Base-by-base conservation (phyloP, 2,113 vertebrate species). In the Tetraodon nigroviridis region DNA sequence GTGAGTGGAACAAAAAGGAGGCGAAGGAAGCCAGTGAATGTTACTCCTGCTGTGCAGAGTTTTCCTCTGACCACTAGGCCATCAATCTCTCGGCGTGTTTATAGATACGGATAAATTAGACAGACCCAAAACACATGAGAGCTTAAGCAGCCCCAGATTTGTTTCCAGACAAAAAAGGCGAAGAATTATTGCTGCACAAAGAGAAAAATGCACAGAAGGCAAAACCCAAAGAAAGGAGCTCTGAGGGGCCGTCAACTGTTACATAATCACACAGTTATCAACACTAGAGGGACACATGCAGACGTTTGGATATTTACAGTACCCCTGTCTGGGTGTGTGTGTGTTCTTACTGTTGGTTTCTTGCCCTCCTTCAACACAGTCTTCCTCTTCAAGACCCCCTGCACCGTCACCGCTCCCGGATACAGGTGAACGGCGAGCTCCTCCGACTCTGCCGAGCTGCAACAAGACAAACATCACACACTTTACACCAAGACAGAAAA, bases 331-430 rank as follows among this genome's bases (percentile, higher is more conserved):
- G 52, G 67, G 21, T 63, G 44, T 16, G n/a, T 18, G 8, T 52
- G 11, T 37, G 3, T 61, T 81, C 93, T 93, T 89, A 99, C 97
- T 63, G 95, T 98, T 61, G 97, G 95, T 80, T 98, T 99, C 89
- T 97, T 98, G 84, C 96, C 97, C 90, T 99, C 96, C 87, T 99
- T 99, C 71, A 99, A 86, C 75, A 97, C 82, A 18, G 96, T 99
- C 87, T 99, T 99, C 70, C 97, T 90, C 74, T 93, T 93, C 76
- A 99, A 83, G 69, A 98, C 96, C 58, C 97, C 96, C 87, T 99
- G 95, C 78, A 98, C 92, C 20, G 96, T 98, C 74, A 97, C 93
- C 14, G 93, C 93, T 84, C 94, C 97, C 6, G 95, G 95, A 79
- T 97, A 99, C 78, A 98, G 89, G 85, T 98, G 95, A 65, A 99